Evolutionary conservation across 2,797 vertebrate species (phyloP).

Genomic region (Euthynnus affinis): DNA sequence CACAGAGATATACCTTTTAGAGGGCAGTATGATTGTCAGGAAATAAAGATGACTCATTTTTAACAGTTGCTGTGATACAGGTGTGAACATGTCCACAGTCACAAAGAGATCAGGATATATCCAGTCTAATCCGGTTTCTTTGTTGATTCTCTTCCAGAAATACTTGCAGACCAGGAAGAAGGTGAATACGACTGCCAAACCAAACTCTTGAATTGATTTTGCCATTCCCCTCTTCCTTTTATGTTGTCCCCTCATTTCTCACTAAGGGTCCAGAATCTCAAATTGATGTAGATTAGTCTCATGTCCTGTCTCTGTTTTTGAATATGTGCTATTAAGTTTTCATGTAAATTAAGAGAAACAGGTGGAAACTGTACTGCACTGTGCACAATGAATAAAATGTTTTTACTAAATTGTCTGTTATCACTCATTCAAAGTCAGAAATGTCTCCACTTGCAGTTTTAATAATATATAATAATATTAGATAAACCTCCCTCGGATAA

Average conservation of each 20-base stretch:
- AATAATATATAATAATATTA: neutral
- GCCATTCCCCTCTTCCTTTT: slow-evolving; percentile 23
- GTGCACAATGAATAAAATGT: slow-evolving; percentile 29
- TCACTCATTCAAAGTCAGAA: neutral
- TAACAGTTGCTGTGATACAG: neutral
- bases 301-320: neutral
- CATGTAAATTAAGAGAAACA: neutral
- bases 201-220: slow-evolving; percentile 1
- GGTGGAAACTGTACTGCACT: neutral
- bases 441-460: neutral
- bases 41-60: neutral
- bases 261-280: slow-evolving; percentile 56
- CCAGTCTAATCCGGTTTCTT: neutral
- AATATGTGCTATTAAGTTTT: slow-evolving; percentile 1
- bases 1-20: too few species aligned
- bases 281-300: slow-evolving; percentile 1
- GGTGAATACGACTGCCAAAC: neutral
- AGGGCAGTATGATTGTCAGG: too few species aligned
- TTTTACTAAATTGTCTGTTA: slow-evolving; percentile 1
- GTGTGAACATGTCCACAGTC: neutral
- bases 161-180: slow-evolving; percentile 46
- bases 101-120: neutral
- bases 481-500: too few species aligned
- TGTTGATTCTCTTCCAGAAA: slow-evolving; percentile 61
- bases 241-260: slow-evolving; percentile 25